Evolutionary conservation across 2,797 vertebrate species (phyloP).

Genomic region (Amazona finschi): DNA sequence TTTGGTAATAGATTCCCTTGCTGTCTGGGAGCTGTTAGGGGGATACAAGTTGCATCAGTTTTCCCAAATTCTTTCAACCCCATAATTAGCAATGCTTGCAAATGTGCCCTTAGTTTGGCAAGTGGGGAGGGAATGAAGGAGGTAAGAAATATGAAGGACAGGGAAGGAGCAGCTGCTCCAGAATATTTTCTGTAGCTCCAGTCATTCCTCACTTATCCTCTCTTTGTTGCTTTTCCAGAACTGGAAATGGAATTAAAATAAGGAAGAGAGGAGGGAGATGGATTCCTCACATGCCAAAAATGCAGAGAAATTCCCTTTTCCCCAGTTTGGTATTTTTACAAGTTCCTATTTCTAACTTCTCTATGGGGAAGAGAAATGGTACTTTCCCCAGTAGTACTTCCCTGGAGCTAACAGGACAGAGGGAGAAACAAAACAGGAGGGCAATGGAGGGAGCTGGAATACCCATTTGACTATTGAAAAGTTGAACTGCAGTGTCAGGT

Average conservation of each 20-base stretch:
- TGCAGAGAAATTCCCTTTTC: neutral
- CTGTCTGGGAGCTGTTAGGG: conserved; percentile 6
- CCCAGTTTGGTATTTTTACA: neutral
- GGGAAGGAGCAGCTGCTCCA: neutral
- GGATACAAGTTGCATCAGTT: conserved; percentile 6
- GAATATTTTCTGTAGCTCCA: neutral
- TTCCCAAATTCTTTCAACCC: conserved; percentile 11
- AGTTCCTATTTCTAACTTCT: neutral
- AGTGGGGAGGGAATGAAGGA: neutral
- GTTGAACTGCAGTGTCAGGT: neutral
- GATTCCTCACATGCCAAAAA: neutral
- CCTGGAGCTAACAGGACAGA: fast-evolving
- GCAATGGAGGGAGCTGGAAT: neutral
- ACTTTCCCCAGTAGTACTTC: neutral
- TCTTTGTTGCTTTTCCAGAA: neutral
- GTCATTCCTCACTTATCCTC: neutral
- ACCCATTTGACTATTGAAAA: neutral
- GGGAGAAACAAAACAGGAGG: neutral
- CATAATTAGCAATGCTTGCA: neutral
- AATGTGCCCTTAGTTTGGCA: neutral
- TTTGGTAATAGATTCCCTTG: conserved; percentile 10
- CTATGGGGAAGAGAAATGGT: neutral
- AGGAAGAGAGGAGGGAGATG: neutral
- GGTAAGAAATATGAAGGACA: neutral
- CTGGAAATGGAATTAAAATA: conserved; percentile 4